Conservation (phyloP, 2,113 vertebrate species). For the Coryphaenoides rupestris region DNA sequence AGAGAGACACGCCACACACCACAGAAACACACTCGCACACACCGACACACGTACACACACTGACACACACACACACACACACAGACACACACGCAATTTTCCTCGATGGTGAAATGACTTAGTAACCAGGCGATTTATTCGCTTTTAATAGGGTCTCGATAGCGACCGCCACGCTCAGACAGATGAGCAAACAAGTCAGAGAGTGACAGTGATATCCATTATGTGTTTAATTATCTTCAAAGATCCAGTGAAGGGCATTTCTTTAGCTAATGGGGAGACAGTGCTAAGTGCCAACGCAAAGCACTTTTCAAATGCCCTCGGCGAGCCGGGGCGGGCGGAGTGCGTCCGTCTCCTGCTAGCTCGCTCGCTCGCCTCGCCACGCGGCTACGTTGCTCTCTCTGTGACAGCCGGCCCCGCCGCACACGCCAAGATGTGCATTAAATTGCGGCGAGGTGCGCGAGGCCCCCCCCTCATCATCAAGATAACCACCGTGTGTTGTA, state of each 20-base stretch:
- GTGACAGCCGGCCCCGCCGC: conserved; percentile 52
- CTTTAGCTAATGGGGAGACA: conserved; percentile 73
- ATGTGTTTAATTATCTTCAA: conserved; percentile 81
- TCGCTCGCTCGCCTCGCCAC: too few relatives aligned
- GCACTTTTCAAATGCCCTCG: conserved; percentile 62
- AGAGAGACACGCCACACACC: conserved; percentile 53
- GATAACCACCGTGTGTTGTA: conserved; percentile 64
- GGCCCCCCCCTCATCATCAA: conserved; percentile 63
- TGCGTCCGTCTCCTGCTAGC: conserved; percentile 42
- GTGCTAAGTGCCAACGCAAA: conserved; percentile 67
- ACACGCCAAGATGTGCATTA: conserved; percentile 45
- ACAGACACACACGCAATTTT: conserved; percentile 44
- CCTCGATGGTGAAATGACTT: conserved; percentile 74
- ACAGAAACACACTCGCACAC: too few relatives aligned
- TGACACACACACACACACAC: conserved; percentile 27
- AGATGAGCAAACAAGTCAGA: conserved; percentile 75
- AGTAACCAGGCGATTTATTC: conserved; percentile 73
- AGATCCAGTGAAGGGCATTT: conserved; percentile 78
- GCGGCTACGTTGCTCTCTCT: conserved; percentile 47
- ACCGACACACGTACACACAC: conserved; percentile 22
- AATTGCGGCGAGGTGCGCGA: conserved; percentile 71
- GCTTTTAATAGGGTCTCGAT: conserved; percentile 76
- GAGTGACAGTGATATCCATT: conserved; percentile 79
- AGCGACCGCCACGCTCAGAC: conserved; percentile 68
- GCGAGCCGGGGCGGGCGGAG: conserved; percentile 62